Percentiles rank a stretch among this genome's conserved stretches.
Conservation (phyloP, 2,113 vertebrate species). For the Melospiza melodia region DNA sequence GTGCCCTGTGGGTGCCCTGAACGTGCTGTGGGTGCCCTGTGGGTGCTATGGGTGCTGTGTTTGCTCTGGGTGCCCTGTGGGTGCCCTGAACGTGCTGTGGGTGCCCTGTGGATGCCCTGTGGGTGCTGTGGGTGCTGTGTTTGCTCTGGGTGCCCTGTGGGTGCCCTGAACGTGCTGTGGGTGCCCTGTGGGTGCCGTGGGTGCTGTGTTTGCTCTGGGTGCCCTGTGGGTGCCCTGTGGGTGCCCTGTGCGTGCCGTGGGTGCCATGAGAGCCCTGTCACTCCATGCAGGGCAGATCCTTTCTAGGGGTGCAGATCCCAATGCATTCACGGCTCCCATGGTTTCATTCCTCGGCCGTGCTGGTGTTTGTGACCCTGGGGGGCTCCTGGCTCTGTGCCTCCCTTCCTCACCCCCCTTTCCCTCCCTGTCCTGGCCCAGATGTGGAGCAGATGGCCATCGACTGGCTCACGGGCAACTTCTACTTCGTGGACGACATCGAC, state of each 20-base stretch:
- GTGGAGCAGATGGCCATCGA: slow-evolving; percentile 99
- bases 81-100: too few relatives aligned
- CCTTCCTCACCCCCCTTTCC: not conserved
- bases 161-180: not conserved
- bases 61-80: too few relatives aligned
- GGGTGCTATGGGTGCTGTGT: too few relatives aligned
- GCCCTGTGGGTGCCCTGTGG: not conserved
- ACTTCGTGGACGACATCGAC: slow-evolving; percentile 96
- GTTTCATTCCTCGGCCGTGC: accelerated
- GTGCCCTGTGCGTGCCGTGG: not conserved
- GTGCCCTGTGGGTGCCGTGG: not conserved
- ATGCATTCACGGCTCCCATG: accelerated
- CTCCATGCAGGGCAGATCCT: not conserved
- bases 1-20: too few relatives aligned
- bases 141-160: too few relatives aligned
- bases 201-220: not conserved
- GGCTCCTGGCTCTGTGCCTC: not conserved
- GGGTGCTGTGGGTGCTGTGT: too few relatives aligned
- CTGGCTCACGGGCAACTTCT: slow-evolving; percentile 98
- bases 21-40: not conserved
- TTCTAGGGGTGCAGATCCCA: accelerated
- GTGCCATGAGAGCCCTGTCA: too few relatives aligned
- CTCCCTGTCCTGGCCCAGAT: slow-evolving; percentile 65
- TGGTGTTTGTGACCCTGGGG: accelerated
- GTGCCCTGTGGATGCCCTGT: too few relatives aligned